These are phyloP conservation scores for Otus sunia DNA, from an alignment of 2,113 vertebrate species.

Conservation along the genomic window DNA sequence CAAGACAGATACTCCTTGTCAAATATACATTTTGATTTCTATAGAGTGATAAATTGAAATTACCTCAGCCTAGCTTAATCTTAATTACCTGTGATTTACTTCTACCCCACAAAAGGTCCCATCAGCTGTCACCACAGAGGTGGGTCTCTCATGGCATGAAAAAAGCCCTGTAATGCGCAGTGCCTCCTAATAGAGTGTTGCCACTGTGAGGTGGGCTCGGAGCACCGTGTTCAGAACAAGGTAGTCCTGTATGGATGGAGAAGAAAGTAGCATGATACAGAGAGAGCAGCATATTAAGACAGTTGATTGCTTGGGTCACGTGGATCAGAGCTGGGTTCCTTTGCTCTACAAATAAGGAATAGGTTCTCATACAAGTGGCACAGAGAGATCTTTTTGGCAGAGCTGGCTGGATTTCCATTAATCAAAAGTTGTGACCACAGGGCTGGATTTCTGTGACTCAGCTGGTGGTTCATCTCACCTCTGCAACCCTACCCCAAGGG, in stretches of 20 bases:
- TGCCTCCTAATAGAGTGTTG: not conserved
- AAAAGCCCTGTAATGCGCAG: not conserved
- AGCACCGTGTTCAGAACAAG: not conserved
- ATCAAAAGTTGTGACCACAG: not conserved
- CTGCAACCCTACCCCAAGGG: not conserved
- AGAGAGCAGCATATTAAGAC: not conserved
- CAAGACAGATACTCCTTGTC: not conserved
- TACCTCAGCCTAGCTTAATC: not conserved
- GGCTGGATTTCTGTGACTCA: not conserved
- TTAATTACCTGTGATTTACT: not conserved
- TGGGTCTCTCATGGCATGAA: not conserved
- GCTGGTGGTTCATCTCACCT: not conserved
- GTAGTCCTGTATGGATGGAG: not conserved
- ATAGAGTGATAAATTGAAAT: not conserved
- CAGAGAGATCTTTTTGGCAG: not conserved
- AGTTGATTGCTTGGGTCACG: rapidly evolving
- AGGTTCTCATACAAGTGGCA: not conserved
- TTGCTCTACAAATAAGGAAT: not conserved
- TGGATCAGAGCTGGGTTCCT: not conserved
- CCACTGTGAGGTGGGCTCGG: not conserved
- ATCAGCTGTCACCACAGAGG: not conserved
- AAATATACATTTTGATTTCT: not conserved
- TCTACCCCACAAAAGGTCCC: not conserved
- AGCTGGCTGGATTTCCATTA: not conserved
- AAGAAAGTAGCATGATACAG: not conserved